These are phyloP conservation scores for Anthonomus grandis DNA, from an alignment of 1,140 invertebrate species.

Conservation along the genomic window DNA sequence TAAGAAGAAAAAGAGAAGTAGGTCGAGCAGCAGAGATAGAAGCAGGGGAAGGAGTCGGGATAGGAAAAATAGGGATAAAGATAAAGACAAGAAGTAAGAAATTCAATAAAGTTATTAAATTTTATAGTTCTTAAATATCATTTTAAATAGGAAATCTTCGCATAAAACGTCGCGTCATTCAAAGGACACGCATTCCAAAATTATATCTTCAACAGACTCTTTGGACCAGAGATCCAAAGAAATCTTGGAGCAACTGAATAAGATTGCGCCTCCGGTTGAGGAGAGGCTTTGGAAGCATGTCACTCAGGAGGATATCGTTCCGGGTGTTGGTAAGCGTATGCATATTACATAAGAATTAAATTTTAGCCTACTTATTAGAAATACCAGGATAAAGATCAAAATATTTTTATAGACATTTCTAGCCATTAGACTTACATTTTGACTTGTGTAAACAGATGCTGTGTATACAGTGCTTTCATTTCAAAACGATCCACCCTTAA, in stretches of 20 bases:
- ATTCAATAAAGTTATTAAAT: neutral
- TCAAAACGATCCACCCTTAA: too few species aligned
- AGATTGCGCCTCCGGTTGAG: conserved; percentile 47
- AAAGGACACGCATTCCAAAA: conserved; percentile 36
- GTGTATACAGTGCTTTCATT: too few species aligned
- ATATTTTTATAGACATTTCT: too few species aligned
- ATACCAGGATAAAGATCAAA: too few species aligned
- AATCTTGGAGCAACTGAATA: conserved; percentile 47
- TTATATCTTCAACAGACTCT: conserved; percentile 40
- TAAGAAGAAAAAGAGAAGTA: conserved; percentile 31
- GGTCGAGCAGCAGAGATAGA: conserved; percentile 31
- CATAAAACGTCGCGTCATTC: conserved; percentile 49
- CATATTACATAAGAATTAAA: too few species aligned
- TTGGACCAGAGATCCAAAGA: conserved; percentile 47
- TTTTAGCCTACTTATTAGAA: too few species aligned
- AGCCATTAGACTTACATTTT: too few species aligned
- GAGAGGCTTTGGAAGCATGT: conserved; percentile 47
- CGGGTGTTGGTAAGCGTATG: conserved; percentile 46
- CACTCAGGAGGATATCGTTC: conserved; percentile 49
- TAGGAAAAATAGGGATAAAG: conserved; percentile 21
- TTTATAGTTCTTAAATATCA: neutral
- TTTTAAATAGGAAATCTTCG: conserved; percentile 37
- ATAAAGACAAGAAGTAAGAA: conserved; percentile 9
- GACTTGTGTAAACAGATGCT: too few species aligned
- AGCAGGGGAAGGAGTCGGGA: conserved; percentile 5